Evolutionary conservation across 2,797 vertebrate genomes (phyloP).

Genomic region (Chromobotia macracanthus): DNA sequence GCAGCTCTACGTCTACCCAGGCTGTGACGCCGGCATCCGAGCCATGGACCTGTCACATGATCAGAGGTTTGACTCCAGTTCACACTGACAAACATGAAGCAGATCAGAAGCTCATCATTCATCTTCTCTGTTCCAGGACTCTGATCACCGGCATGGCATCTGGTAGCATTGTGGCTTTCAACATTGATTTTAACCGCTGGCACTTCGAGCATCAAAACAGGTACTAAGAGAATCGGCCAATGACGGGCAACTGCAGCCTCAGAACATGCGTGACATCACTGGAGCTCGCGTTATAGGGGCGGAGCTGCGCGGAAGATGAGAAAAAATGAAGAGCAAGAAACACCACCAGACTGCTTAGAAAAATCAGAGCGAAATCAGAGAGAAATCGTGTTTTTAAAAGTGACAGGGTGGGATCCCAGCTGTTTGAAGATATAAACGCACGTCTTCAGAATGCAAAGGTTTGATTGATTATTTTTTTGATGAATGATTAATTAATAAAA

Average conservation of each 20-base stretch:
- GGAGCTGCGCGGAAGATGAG: not conserved
- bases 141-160: constrained; percentile 98
- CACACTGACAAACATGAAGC: not conserved
- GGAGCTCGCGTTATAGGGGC: not conserved
- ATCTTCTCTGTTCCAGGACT: constrained; percentile 79
- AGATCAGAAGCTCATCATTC: not conserved
- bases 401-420: not conserved
- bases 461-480: not conserved
- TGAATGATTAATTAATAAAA: not conserved
- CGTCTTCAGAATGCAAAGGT: not conserved
- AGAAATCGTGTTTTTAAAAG: not conserved
- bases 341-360: not conserved
- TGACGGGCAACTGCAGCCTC: not conserved
- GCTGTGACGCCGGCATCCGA: constrained; percentile 96
- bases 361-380: not conserved
- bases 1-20: constrained; percentile 98
- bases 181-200: constrained; percentile 99
- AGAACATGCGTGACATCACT: not conserved
- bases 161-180: constrained; percentile 97
- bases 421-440: not conserved
- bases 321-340: not conserved
- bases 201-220: constrained; percentile 98
- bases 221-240: constrained; percentile 78
- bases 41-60: constrained; percentile 99
- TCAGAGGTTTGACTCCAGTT: constrained; percentile 85